These are phyloP conservation scores for Drosophila monieri DNA, from an alignment of 2,888 invertebrate genomes.

Conservation along the genomic window DNA sequence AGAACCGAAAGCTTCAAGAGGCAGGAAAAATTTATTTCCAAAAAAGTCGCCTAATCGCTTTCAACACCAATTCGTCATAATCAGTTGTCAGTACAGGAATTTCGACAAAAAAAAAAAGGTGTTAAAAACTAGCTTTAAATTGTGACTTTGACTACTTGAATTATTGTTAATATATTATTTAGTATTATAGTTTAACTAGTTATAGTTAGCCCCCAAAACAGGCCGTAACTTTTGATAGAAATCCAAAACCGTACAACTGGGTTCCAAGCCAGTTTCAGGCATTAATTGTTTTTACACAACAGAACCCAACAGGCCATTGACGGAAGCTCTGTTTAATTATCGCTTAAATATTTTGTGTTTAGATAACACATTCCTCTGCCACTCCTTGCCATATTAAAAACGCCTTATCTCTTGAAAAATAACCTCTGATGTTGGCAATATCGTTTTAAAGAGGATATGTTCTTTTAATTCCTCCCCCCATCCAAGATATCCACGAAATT, in stretches of 20 bases:
- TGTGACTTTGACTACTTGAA: neutral
- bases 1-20: neutral
- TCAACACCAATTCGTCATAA: neutral
- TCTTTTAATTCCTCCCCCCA: neutral
- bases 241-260: neutral
- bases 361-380: neutral
- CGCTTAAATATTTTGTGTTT: neutral
- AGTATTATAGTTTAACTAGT: too few species aligned
- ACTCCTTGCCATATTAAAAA: neutral
- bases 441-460: neutral
- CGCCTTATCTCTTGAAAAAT: neutral
- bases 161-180: too few species aligned
- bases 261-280: neutral
- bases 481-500: constrained; percentile 18
- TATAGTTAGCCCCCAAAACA: too few species aligned
- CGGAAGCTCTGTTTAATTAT: constrained; percentile 5
- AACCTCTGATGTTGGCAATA: neutral
- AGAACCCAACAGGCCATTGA: neutral
- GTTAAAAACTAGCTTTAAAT: neutral
- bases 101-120: neutral
- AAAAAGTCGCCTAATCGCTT: neutral
- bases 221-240: neutral
- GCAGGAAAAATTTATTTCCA: neutral
- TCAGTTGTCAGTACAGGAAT: neutral
- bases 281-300: constrained; percentile 1